phyloP scores from a whole-genome alignment of 2,113 vertebrate species.

The Oplegnathus fasciatus region DNA sequence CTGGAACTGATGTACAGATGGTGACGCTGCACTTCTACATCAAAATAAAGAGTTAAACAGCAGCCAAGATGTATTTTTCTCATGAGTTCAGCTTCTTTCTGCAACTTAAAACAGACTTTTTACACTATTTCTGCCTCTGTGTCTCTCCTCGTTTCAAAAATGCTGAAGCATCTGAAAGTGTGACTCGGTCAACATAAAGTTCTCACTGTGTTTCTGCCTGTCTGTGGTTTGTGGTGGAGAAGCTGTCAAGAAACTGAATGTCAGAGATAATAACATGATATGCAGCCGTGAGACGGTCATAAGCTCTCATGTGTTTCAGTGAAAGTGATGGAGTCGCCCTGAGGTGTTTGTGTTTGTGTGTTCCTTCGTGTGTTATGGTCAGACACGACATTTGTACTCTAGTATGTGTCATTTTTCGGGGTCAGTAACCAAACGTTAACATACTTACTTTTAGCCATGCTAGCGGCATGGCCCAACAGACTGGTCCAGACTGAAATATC shows the following conservation, averaged over 20 bases:
- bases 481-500: no score
- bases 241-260: not conserved
- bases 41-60: not conserved
- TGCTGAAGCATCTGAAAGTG: not conserved
- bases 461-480: not conserved
- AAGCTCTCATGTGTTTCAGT: not conserved
- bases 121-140: not conserved
- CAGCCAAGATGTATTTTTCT: not conserved
- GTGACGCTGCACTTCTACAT: not conserved
- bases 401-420: not conserved
- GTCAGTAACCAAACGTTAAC: not conserved
- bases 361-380: not conserved
- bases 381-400: not conserved
- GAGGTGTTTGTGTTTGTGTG: not conserved
- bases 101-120: not conserved
- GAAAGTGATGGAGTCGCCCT: not conserved
- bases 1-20: not conserved
- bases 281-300: not conserved
- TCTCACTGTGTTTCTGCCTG: slow-evolving; percentile 10
- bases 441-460: no score
- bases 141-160: not conserved
- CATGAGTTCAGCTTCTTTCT: not conserved
- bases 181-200: not conserved
- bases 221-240: slow-evolving; percentile 42
- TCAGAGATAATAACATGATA: slow-evolving; percentile 31